Conservation (phyloP, 2,888 invertebrate species). For the Galerucella calmariensis region DNA sequence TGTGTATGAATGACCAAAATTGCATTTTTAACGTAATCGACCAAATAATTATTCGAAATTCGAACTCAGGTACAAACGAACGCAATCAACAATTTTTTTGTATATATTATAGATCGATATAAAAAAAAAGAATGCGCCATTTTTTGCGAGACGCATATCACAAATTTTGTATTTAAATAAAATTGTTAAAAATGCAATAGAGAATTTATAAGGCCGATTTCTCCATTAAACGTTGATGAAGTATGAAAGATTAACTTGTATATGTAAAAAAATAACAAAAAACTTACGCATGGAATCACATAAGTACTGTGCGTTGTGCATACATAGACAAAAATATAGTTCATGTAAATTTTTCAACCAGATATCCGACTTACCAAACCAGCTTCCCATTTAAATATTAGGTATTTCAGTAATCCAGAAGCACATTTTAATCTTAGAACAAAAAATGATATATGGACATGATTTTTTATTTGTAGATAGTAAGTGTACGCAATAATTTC, state of each 20-base stretch:
- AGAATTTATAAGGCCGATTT: constrained; percentile 43
- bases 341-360: too few relatives aligned
- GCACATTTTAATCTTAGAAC: too few relatives aligned
- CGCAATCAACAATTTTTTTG: constrained; percentile 54
- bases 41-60: constrained; percentile 49
- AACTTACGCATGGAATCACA: neutral
- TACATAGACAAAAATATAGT: too few relatives aligned
- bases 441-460: too few relatives aligned
- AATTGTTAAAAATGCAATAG: constrained; percentile 51
- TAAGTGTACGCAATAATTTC: too few relatives aligned
- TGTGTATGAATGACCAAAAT: constrained; percentile 39
- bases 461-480: too few relatives aligned
- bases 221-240: constrained; percentile 26
- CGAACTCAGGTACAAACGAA: constrained; percentile 54
- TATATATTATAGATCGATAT: constrained; percentile 40
- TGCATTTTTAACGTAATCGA: constrained; percentile 50
- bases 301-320: neutral
- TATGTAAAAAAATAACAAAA: constrained; percentile 21
- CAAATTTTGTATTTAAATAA: constrained; percentile 43
- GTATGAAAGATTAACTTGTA: constrained; percentile 19
- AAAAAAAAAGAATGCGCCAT: constrained; percentile 24
- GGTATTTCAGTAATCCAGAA: too few relatives aligned
- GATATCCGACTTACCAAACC: too few relatives aligned
- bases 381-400: too few relatives aligned
- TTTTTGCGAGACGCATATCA: constrained; percentile 54